Percentiles rank a stretch among this genome's conserved stretches.
phyloP scores from a whole-genome alignment of 35 echinoderm and acorn worm genomes.

The Eucidaris tribuloides region DNA sequence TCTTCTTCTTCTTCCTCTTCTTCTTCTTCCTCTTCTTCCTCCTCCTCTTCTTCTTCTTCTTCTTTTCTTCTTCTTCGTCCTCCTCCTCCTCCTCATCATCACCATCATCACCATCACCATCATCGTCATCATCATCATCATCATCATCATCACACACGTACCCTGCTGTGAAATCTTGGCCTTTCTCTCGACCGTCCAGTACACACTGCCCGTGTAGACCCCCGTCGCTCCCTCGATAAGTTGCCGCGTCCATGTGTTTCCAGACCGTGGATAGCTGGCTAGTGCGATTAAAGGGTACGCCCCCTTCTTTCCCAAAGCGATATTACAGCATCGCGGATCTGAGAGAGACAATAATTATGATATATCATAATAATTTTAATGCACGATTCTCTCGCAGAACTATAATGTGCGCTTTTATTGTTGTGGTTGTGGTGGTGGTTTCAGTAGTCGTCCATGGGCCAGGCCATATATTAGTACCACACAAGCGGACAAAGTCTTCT shows the following conservation, averaged over 20 bases:
- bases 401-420: not conserved
- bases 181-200: slow-evolving; percentile 21
- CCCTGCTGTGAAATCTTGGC: not conserved
- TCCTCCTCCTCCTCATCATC: not conserved
- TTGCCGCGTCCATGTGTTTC: slow-evolving; percentile 64
- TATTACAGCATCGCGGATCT: no score
- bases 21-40: no score
- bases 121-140: not conserved
- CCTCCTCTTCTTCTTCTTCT: not conserved
- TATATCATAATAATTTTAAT: not conserved
- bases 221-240: slow-evolving; percentile 41
- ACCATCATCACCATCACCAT: not conserved
- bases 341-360: no score
- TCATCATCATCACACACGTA: not conserved
- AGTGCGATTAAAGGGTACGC: slow-evolving; percentile 48
- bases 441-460: no score
- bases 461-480: not conserved
- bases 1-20: not conserved
- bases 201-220: slow-evolving; percentile 51
- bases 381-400: not conserved
- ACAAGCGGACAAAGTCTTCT: no score
- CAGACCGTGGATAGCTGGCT: slow-evolving; percentile 70
- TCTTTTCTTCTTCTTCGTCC: not conserved
- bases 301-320: not conserved
- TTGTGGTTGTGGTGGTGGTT: no score